These are phyloP conservation scores for Charaxes varanes DNA, from an alignment of 1,140 invertebrate genomes.

Conservation along the genomic window DNA sequence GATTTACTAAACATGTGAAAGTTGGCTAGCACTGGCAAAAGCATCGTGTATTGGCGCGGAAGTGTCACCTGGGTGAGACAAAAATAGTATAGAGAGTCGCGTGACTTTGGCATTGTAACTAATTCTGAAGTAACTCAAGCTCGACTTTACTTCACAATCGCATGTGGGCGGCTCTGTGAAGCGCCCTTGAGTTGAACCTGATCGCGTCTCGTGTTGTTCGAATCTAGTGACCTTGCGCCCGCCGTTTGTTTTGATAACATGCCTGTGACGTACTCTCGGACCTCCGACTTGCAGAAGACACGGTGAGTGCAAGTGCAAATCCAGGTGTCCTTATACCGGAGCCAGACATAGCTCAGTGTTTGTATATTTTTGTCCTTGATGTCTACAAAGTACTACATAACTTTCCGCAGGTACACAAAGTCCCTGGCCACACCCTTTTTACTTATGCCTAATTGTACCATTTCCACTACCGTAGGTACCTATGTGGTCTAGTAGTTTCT, in stretches of 20 bases:
- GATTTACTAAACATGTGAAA: constrained; percentile 13
- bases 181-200: constrained; percentile 14
- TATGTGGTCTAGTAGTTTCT: too few species aligned
- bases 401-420: too few species aligned
- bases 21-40: constrained; percentile 19
- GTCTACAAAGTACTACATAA: too few species aligned
- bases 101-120: constrained; percentile 44
- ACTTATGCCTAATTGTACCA: too few species aligned
- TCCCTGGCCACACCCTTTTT: too few species aligned
- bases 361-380: too few species aligned
- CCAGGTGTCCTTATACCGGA: too few species aligned
- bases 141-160: constrained; percentile 15
- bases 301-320: constrained; percentile 41
- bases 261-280: constrained; percentile 44
- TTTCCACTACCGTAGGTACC: too few species aligned
- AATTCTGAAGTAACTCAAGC: constrained; percentile 23
- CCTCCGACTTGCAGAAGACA: constrained; percentile 36
- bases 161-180: constrained; percentile 15
- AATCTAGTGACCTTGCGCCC: neutral
- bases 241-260: constrained; percentile 17
- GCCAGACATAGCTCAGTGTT: too few species aligned
- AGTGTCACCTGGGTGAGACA: constrained; percentile 23
- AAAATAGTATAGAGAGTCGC: constrained; percentile 29
- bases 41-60: constrained; percentile 16
- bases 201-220: constrained; percentile 2